Evolutionary conservation across 1,140 invertebrate species (phyloP).

Genomic region (Vollenhovia emeryi): DNA sequence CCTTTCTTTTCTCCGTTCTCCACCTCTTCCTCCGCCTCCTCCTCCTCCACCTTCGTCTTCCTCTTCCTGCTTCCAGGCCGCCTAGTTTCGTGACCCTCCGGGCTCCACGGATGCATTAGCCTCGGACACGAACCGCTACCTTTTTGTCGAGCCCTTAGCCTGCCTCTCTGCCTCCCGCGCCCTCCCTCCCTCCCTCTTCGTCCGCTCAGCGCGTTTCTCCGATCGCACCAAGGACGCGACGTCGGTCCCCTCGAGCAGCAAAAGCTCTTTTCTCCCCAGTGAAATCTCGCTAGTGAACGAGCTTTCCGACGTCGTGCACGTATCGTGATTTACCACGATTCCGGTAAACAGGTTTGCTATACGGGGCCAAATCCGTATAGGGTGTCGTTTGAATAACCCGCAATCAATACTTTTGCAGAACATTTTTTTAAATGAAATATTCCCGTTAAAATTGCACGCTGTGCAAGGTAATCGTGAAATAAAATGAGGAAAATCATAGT

Average conservation of each 20-base stretch:
- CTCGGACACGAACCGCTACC: constrained; percentile 64
- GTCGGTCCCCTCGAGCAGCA: background rate
- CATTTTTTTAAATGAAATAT: background rate
- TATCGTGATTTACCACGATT: constrained; percentile 18
- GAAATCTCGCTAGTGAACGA: background rate
- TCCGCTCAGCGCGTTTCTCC: constrained; percentile 27
- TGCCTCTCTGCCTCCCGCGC: constrained; percentile 2
- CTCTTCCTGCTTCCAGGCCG: constrained; percentile 22
- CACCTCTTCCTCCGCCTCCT: background rate
- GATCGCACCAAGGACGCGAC: constrained; percentile 26
- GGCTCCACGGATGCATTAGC: constrained; percentile 67
- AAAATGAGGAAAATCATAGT: background rate
- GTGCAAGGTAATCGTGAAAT: background rate
- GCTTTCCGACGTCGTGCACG: constrained; percentile 11
- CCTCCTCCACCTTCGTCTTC: constrained; percentile 7
- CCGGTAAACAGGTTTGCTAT: constrained; percentile 14
- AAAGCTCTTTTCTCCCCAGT: constrained; percentile 40
- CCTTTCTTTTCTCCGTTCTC: constrained; percentile 65
- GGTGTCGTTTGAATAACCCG: background rate
- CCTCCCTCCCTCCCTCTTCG: background rate
- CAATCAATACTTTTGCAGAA: background rate
- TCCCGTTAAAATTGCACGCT: background rate
- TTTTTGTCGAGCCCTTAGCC: constrained; percentile 63
- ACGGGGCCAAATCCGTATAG: background rate
- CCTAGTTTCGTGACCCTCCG: constrained; percentile 55